These are phyloP conservation scores for Slavum lentiscoides DNA, from an alignment of 2,888 invertebrate genomes.

Conservation along the genomic window DNA sequence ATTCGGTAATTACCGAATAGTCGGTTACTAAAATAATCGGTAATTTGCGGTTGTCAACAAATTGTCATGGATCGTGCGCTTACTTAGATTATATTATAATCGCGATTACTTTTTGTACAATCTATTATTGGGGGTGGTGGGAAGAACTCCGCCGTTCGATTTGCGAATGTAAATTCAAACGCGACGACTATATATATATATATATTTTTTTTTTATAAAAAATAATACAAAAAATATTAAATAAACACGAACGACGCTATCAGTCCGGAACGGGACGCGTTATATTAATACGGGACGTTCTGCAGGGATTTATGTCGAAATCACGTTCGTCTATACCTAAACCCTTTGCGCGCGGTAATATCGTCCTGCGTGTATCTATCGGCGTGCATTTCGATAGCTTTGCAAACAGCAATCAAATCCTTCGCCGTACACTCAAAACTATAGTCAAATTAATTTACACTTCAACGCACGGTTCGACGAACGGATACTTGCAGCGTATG, in stretches of 20 bases:
- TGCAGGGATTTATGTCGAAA: conserved; percentile 9
- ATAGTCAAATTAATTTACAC: conserved; percentile 36
- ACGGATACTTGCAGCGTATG: background rate
- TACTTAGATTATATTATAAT: too few species aligned
- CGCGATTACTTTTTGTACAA: too few species aligned
- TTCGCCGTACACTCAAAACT: conserved; percentile 19
- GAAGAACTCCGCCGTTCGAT: too few species aligned
- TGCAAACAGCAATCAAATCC: conserved; percentile 45
- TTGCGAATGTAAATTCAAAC: too few species aligned
- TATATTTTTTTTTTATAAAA: too few species aligned
- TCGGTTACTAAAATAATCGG: too few species aligned
- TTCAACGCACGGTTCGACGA: background rate
- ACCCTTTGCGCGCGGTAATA: conserved; percentile 16
- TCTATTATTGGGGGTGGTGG: too few species aligned
- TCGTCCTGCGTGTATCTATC: background rate
- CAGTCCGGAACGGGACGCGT: background rate
- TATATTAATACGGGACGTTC: background rate
- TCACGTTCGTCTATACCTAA: conserved; percentile 7
- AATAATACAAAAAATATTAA: too few species aligned
- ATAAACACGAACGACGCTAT: background rate
- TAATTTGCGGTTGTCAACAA: too few species aligned
- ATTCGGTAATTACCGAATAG: too few species aligned
- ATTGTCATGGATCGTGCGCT: too few species aligned
- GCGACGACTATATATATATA: too few species aligned
- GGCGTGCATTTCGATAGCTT: conserved; percentile 21